Evolutionary conservation across 2,888 invertebrate species (phyloP), one percentile per base, ranked within the genome.

Genomic region (Gymnoscelis rufifasciata): DNA sequence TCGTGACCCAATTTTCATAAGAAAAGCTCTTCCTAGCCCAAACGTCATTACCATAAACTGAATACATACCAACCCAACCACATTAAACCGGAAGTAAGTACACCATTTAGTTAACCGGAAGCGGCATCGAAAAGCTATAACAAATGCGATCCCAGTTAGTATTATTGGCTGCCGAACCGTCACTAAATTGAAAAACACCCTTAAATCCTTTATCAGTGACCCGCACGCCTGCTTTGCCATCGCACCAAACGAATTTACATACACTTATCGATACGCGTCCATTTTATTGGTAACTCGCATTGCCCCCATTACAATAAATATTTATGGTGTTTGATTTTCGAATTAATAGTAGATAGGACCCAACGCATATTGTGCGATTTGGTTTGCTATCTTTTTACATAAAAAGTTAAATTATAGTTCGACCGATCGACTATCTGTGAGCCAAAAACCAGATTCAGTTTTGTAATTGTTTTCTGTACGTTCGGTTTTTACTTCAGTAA

Each of bases 141-240:
- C 7, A 10, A 19, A 23, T 10, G 15, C 5, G 19, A 7, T 10
- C 11, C 61, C 52, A 54, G 63, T 59, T 67, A 62, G 70, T 73
- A 73, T 66, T 70, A 69, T 57, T 67, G 64, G 58, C 61, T 51
- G 60, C 66, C 62, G 60, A 59, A 59, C 60, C 62, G 64, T 60
- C 64, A 64, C 54, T 57, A 64, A 65, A 71, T 77, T 75, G 73
- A 75, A 74, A 79, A 78, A 74, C 65, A 71, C 66, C 71, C 71
- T 66, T 70, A 73, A 79, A 72, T 68, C 78, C 70, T 71, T 79
- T 81, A 81, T 81, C 80, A 74, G 73, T 49, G 43, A 56, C 57
- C 54, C 68, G 63, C 81, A 79, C 70, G 75, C 77, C 66, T 60
- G 66, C 65, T 64, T 62, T 59, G 42, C 64, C 63, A 60, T 60